These are phyloP conservation scores for Callipepla californica DNA, from an alignment of 2,113 vertebrate species.

Conservation along the genomic window DNA sequence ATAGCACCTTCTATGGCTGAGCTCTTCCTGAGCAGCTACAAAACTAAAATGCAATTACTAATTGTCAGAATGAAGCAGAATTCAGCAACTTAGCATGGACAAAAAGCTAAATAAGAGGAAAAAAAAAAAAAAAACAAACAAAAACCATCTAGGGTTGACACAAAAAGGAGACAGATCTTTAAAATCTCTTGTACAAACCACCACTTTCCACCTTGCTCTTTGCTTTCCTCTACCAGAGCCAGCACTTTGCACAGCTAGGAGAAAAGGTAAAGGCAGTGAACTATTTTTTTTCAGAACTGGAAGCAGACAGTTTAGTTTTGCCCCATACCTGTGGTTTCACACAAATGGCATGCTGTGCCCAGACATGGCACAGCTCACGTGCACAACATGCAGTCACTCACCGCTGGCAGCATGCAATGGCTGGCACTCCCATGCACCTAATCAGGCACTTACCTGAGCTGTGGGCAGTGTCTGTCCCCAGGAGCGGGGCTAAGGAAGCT, in stretches of 20 bases:
- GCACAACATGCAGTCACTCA: not conserved
- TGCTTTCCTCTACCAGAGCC: not conserved
- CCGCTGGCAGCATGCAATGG: slow-evolving; percentile 33
- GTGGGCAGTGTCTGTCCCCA: not conserved
- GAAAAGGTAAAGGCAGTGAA: slow-evolving; percentile 22
- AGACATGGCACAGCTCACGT: not conserved
- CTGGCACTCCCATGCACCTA: not conserved
- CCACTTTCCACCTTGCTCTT: not conserved
- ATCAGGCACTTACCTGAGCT: slow-evolving; percentile 47
- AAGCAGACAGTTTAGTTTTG: not conserved
- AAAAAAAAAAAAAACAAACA: not conserved
- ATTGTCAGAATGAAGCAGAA: slow-evolving; percentile 63
- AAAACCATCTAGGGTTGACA: not conserved
- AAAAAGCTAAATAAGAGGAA: not conserved
- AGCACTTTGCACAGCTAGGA: slow-evolving; percentile 3
- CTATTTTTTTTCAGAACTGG: not conserved
- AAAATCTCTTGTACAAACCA: not conserved
- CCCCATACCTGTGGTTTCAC: not conserved
- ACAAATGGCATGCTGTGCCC: not conserved
- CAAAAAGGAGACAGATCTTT: not conserved
- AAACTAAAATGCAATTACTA: slow-evolving; percentile 40
- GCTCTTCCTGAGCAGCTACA: slow-evolving; percentile 34
- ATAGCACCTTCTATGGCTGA: not conserved
- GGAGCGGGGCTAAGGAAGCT: not conserved
- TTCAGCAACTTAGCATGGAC: slow-evolving; percentile 20